phyloP scores from a whole-genome alignment of 1,140 invertebrate species.

The Parapsyche elsis region DNA sequence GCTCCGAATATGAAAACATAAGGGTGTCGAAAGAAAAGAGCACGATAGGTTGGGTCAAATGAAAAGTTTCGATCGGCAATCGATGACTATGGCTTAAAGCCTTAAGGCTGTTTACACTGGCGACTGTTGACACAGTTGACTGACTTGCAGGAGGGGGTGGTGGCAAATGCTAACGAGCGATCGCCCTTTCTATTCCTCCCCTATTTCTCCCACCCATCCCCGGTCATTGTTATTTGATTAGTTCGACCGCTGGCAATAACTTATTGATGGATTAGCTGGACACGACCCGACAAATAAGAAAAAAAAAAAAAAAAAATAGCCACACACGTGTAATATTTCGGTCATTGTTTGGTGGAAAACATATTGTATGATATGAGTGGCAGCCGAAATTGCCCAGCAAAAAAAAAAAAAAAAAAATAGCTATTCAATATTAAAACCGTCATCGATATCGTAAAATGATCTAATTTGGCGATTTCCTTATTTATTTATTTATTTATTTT shows the following conservation, averaged over 20 bases:
- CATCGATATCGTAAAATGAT: no score
- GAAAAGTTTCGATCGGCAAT: slow-evolving; percentile 5
- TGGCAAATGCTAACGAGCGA: background rate
- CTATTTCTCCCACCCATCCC: background rate
- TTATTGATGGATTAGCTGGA: slow-evolving; percentile 28
- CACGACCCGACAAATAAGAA: background rate
- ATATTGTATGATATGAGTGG: no score
- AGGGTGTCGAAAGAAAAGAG: background rate
- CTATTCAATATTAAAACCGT: no score
- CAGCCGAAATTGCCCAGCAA: no score
- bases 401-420: no score
- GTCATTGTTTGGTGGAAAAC: no score
- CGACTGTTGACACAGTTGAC: background rate
- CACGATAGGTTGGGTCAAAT: background rate
- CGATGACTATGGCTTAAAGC: background rate
- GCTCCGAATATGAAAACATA: background rate
- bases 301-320: background rate
- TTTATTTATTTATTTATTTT: no score
- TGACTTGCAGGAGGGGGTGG: background rate
- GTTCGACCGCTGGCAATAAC: slow-evolving; percentile 16
- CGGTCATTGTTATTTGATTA: slow-evolving; percentile 30
- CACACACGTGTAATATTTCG: no score
- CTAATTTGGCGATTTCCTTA: no score
- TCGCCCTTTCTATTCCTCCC: background rate
- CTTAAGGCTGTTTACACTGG: slow-evolving; percentile 1